phyloP scores from a whole-genome alignment of 2,888 invertebrate genomes.

The Andrena camellia region DNA sequence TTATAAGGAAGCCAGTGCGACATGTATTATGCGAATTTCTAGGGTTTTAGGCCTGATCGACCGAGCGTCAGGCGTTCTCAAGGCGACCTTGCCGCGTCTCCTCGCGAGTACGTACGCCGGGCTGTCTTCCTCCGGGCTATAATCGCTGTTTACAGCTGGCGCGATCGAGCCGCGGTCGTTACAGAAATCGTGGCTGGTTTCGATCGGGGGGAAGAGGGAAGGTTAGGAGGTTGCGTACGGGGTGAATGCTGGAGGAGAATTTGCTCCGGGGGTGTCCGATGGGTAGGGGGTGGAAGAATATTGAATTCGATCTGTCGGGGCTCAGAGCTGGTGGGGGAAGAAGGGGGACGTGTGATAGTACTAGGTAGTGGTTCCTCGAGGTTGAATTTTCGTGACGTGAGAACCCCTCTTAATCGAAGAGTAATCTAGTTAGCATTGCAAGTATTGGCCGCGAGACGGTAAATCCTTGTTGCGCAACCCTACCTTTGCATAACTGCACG shows the following conservation, averaged over 20 bases:
- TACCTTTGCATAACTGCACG: constrained; percentile 57
- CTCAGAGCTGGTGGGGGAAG: too few species aligned
- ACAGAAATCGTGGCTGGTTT: too few species aligned
- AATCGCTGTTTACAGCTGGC: background rate
- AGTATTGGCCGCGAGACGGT: constrained; percentile 42
- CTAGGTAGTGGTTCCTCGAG: background rate
- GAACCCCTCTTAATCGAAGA: constrained; percentile 61
- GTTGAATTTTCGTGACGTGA: constrained; percentile 41
- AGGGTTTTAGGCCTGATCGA: constrained; percentile 75
- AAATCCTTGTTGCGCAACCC: constrained; percentile 64
- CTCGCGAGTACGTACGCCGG: background rate
- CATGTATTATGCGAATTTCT: constrained; percentile 77
- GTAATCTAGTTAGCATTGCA: constrained; percentile 64
- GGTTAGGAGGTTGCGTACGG: too few species aligned
- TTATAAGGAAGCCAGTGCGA: constrained; percentile 81
- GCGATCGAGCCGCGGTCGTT: background rate
- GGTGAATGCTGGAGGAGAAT: too few species aligned
- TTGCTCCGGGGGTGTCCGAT: too few species aligned
- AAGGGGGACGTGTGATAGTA: too few species aligned
- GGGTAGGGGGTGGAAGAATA: too few species aligned
- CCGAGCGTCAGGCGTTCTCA: constrained; percentile 56
- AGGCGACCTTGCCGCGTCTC: constrained; percentile 43
- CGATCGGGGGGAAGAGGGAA: too few species aligned
- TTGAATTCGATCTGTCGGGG: too few species aligned
- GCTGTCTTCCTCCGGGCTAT: background rate